Evolutionary conservation across 2,113 vertebrate genomes (phyloP), one percentile per base, ranked within the genome.

Genomic region (Sula dactylatra): DNA sequence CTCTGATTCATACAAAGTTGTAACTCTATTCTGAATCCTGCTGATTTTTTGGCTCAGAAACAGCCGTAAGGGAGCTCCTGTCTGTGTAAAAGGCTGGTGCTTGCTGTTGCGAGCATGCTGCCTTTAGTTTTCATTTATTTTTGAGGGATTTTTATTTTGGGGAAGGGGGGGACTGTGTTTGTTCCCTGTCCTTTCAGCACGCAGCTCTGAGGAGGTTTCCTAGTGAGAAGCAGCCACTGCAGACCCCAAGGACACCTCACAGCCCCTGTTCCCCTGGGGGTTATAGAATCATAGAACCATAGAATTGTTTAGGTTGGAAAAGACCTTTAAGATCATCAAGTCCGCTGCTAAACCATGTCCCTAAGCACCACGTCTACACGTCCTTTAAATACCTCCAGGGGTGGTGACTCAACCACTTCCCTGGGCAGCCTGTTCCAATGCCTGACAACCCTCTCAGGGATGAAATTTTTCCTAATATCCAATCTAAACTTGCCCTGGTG

Each of bases 21-120:
- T 91, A 87, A 80, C 92, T 95, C 93, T 55, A 44, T 91, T 96
- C 73, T 76, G 81, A 79, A 45, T 79, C 93, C 86, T 11, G 84
- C 92, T 91, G 90, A 12, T 62, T 85, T 91, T 81, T 87, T 87
- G 94, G 81, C 95, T 93, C 49, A 16, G 76, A 88, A 72, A 16
- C 44, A 85, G 93, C 93, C 42, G 6, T 56, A 36, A 94, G 89
- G 91, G 56, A 96, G 91, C 89, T 93, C 58, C 67, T 66, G 27
- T 62, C 67, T 78, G 50, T 88, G 86, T 93, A 66, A 93, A 79
- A 52, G 96, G 92, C 55, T 1, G 0, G 78, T 82, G 73, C 71
- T 47, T 4, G 22, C 67, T 0, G 4, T 83, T 76, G 71, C 5
- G 10, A 92, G 86, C 74, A 16, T 0, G 4, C 74, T 88, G 74